These are phyloP conservation scores for Cylindroiulus punctatus DNA, from an alignment of 2,888 invertebrate species.

Conservation along the genomic window DNA sequence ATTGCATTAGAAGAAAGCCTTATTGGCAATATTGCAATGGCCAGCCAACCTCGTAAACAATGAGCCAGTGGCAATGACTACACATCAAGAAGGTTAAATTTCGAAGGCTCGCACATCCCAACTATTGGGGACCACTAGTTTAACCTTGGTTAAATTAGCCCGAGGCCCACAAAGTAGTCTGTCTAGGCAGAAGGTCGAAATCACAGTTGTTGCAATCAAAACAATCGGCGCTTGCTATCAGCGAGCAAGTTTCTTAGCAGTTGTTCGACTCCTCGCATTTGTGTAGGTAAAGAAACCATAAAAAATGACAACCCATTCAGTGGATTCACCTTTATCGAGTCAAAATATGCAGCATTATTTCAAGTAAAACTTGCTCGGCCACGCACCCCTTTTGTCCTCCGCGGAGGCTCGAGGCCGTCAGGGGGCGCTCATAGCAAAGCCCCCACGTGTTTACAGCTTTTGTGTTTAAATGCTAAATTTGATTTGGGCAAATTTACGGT, in stretches of 20 bases:
- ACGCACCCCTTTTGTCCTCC: slow-evolving; percentile 28
- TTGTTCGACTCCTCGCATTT: slow-evolving; percentile 42
- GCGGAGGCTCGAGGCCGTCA: neutral
- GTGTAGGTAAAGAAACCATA: slow-evolving; percentile 47
- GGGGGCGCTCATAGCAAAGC: neutral
- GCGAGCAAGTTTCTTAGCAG: slow-evolving; percentile 45
- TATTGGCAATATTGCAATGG: slow-evolving; percentile 7
- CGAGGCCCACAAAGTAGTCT: slow-evolving; percentile 35
- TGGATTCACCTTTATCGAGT: slow-evolving; percentile 47
- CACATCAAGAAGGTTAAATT: slow-evolving; percentile 43
- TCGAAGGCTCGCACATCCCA: slow-evolving; percentile 43
- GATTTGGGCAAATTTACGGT: neutral
- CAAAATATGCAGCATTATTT: slow-evolving; percentile 43
- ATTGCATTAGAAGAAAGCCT: neutral
- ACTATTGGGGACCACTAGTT: slow-evolving; percentile 35
- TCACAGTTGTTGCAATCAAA: slow-evolving; percentile 45
- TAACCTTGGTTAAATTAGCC: slow-evolving; percentile 45
- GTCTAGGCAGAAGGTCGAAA: slow-evolving; percentile 47
- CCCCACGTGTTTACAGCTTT: neutral
- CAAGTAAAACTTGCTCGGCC: slow-evolving; percentile 16
- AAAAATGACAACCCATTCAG: slow-evolving; percentile 43
- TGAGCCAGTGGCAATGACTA: slow-evolving; percentile 45
- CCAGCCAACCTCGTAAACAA: slow-evolving; percentile 16
- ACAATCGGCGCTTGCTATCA: slow-evolving; percentile 37
- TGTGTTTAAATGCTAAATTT: neutral